Conservation (phyloP, 2,113 vertebrate species). For the Setophaga petechia region DNA sequence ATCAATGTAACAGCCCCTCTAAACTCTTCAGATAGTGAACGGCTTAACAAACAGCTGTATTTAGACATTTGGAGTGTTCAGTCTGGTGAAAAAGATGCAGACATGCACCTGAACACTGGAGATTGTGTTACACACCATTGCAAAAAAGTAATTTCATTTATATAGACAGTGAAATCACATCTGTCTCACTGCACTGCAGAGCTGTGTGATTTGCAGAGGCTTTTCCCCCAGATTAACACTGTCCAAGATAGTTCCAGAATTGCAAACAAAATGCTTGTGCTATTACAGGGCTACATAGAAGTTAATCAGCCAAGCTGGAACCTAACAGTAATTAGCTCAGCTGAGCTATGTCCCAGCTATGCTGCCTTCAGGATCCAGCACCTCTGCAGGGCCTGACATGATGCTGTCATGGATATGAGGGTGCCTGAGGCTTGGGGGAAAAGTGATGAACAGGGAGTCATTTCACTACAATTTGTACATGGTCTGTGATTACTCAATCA, state of each 20-base stretch:
- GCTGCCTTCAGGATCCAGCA: not conserved
- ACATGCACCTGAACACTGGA: not conserved
- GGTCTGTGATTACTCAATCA: not conserved
- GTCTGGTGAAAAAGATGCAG: not conserved
- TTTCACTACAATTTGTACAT: not conserved
- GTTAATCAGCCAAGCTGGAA: not conserved
- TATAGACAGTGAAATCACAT: not conserved
- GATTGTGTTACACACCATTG: not conserved
- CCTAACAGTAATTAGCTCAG: not conserved
- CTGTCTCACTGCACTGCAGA: not conserved
- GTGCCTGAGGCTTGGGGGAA: not conserved
- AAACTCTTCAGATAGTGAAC: not conserved
- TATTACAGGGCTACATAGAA: not conserved
- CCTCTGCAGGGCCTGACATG: not conserved
- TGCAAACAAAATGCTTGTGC: not conserved
- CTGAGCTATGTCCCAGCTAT: not conserved
- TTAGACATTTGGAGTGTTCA: not conserved
- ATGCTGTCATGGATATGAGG: not conserved
- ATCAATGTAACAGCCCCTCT: rapidly evolving
- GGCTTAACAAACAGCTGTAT: not conserved
- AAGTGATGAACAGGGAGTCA: rapidly evolving
- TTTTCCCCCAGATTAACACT: not conserved
- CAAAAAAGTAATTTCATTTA: not conserved
- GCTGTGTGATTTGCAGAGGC: not conserved
- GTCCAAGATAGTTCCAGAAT: not conserved